Evolutionary conservation across 2,888 invertebrate species (phyloP).

Genomic region (Lacanobia wlatinum): DNA sequence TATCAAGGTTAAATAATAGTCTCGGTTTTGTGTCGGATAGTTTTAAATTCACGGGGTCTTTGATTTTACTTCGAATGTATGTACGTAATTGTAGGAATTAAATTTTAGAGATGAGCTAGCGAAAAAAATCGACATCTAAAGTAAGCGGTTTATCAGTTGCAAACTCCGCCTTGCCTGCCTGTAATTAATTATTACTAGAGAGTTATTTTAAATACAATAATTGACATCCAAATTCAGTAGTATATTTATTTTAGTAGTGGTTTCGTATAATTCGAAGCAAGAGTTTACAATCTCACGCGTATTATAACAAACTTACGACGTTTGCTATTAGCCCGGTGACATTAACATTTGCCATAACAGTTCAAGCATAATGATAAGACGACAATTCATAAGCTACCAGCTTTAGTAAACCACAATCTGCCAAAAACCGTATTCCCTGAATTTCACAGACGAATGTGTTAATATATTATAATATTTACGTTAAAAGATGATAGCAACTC

Average conservation of each 20-base stretch:
- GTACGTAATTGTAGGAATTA: not conserved
- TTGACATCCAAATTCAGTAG: no score
- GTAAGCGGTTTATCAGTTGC: no score
- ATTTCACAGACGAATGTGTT: not conserved
- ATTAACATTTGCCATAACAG: no score
- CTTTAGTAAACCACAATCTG: not conserved
- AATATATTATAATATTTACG: not conserved
- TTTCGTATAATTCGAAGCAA: no score
- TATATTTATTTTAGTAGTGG: no score
- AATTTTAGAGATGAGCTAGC: not conserved
- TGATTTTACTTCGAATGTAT: not conserved
- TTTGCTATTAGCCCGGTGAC: no score
- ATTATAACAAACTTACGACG: no score
- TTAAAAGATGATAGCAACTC: not conserved
- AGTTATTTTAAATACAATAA: no score
- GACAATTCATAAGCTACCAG: not conserved
- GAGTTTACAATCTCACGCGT: no score
- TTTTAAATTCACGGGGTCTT: not conserved
- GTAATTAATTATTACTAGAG: no score
- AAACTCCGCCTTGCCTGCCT: no score
- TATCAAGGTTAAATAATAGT: constrained; percentile 9
- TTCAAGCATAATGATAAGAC: not conserved
- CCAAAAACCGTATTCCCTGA: not conserved
- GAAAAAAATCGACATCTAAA: not conserved
- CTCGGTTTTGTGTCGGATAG: not conserved